Evolutionary conservation across 2,888 invertebrate species (phyloP).

Genomic region (Troides helena): DNA sequence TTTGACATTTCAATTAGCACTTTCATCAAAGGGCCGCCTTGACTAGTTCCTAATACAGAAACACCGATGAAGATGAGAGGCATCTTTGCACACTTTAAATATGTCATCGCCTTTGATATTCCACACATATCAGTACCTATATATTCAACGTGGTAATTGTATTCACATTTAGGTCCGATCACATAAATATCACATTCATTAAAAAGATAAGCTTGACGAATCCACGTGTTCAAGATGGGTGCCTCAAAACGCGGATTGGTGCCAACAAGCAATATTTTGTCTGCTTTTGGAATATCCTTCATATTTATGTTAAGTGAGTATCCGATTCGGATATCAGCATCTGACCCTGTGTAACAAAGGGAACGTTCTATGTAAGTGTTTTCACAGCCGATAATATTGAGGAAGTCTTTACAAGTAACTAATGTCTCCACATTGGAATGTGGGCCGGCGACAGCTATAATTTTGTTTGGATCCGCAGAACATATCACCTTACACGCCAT

Average conservation of each 20-base stretch:
- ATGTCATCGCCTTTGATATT: conserved; percentile 36
- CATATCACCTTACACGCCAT: conserved; percentile 82
- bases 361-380: conserved; percentile 58
- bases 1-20: conserved; percentile 38
- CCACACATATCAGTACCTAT: conserved; percentile 46
- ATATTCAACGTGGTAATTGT: conserved; percentile 84
- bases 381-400: conserved; percentile 63
- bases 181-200: conserved; percentile 92
- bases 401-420: conserved; percentile 63
- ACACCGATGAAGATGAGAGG: conserved; percentile 67
- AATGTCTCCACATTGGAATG: conserved; percentile 66
- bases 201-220: conserved; percentile 94
- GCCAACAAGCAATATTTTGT: conserved; percentile 94
- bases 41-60: conserved; percentile 45
- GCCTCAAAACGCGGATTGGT: conserved; percentile 99
- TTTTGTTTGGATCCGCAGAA: conserved; percentile 79
- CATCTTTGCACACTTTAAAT: conserved; percentile 47
- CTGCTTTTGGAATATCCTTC: conserved; percentile 87
- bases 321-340: conserved; percentile 56
- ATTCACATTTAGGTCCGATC: conserved; percentile 93
- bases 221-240: conserved; percentile 95
- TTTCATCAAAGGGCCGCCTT: conserved; percentile 46
- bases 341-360: conserved; percentile 44
- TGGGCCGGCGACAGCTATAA: conserved; percentile 65
- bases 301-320: conserved; percentile 80